Conservation (phyloP, 2,113 vertebrate genomes). For the Mus musculus region DNA sequence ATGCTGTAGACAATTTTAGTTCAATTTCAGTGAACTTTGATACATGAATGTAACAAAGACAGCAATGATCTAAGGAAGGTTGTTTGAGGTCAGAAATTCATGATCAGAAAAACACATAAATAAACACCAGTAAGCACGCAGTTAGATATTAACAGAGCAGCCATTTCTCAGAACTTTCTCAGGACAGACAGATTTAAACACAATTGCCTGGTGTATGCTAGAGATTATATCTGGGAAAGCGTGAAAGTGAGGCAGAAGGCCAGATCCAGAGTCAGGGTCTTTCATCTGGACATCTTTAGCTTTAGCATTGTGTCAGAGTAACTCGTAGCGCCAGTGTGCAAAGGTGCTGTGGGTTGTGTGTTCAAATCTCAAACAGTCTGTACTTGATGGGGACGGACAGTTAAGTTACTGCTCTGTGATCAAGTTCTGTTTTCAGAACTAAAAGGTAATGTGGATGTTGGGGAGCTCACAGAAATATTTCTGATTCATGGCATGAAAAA, state of each 20-base stretch:
- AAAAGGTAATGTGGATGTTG: conserved; percentile 11
- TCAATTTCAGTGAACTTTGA: background rate
- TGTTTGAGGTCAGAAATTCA: background rate
- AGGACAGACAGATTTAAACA: background rate
- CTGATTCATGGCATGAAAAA: background rate
- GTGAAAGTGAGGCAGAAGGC: background rate
- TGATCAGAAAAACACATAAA: background rate
- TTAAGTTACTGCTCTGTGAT: background rate
- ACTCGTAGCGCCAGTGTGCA: background rate
- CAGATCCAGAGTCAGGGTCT: background rate
- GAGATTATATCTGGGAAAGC: background rate
- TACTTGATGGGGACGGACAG: background rate
- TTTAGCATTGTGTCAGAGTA: background rate
- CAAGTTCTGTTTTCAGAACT: conserved; percentile 20
- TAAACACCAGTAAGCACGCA: background rate
- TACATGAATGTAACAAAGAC: background rate
- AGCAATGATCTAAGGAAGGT: background rate
- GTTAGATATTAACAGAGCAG: background rate
- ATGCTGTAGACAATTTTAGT: background rate
- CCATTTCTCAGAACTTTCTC: background rate
- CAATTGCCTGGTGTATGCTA: background rate
- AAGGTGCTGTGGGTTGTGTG: background rate
- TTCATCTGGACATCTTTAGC: background rate
- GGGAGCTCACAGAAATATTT: conserved; percentile 33
- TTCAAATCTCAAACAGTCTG: background rate